These are phyloP conservation scores for Lepidurus arcticus DNA, from an alignment of 1,140 invertebrate genomes.

Conservation along the genomic window DNA sequence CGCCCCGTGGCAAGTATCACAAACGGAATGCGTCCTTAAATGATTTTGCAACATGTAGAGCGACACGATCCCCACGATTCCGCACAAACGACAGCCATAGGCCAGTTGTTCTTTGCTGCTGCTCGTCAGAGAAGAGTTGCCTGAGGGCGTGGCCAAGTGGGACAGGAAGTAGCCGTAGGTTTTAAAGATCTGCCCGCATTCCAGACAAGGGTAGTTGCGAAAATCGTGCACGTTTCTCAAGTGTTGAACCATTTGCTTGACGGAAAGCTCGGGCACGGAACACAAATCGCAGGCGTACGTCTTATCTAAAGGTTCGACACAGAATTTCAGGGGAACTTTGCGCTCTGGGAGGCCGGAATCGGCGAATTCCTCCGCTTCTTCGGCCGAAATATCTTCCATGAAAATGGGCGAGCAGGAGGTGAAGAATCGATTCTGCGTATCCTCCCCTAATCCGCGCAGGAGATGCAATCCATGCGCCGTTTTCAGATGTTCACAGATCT, in stretches of 20 bases:
- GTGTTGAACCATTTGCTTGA: conserved; percentile 34
- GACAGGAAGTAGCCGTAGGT: conserved; percentile 34
- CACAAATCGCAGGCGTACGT: conserved; percentile 34
- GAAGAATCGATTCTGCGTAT: conserved; percentile 33
- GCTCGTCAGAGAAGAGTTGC: neutral
- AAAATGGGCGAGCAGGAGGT: conserved; percentile 28
- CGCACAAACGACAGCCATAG: conserved; percentile 34
- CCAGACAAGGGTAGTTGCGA: conserved; percentile 34
- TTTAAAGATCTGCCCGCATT: conserved; percentile 34
- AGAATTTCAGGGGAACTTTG: conserved; percentile 33
- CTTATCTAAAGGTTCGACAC: conserved; percentile 33
- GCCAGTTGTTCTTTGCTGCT: conserved; percentile 27
- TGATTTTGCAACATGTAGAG: conserved; percentile 34
- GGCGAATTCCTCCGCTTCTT: conserved; percentile 33
- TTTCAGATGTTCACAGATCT: conserved; percentile 33
- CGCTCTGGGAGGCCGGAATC: conserved; percentile 23
- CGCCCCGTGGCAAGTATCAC: conserved; percentile 33
- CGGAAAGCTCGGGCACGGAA: conserved; percentile 27
- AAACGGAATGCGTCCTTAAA: conserved; percentile 33
- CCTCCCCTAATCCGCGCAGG: conserved; percentile 33
- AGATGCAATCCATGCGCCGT: conserved; percentile 31
- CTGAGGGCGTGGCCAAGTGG: conserved; percentile 29
- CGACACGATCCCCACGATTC: conserved; percentile 32
- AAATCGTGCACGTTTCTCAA: conserved; percentile 32
- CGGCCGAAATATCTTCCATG: conserved; percentile 33